Base-by-base conservation (phyloP, 35 echinoderm and acorn worm species). In the Diadema setosum region DNA sequence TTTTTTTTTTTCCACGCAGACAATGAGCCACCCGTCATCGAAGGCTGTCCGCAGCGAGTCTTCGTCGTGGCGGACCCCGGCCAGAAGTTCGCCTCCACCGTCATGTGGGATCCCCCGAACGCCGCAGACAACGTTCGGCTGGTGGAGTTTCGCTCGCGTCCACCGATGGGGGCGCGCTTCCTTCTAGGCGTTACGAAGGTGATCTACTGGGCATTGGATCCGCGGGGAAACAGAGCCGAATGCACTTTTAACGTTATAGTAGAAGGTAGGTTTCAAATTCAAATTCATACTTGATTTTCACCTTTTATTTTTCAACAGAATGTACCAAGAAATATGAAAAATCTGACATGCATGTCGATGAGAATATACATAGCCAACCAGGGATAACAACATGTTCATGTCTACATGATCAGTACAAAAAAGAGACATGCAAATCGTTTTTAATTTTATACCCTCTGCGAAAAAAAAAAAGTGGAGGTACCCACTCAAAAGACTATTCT, bases 171-270 rank as follows among this genome's bases (percentile, higher is more conserved):
- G 9, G 55, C 83, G 46, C 21, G 46, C 1, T 96, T 96, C 49
- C 15, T 81, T 1, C 48, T 97, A 30, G 90, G 94, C 2, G 75
- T 65, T 18, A 97, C 94, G 33, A 32, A 50, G 42, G 94, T 97
- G 43, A 86, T 52, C 67, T 97, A 97, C 46, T 81, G 55, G 18
- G 94, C 94, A 24, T 46, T 58, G n/a, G 94, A 97, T 42, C 74
- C 30, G 0, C 63, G 52, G 6, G 94, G 91, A 40, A 93, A 93
- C 39, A 59, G 64, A 80, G 90, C 42, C 1, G 8, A 82, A 27
- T 93, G 91, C 81, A 33, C 37, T 21, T 93, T 97, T 75, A 93
- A 85, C 36, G 83, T 97, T 17, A 86, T 84, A 18, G 81, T 96
- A 7, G 65, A 61, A 44, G 94, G 94, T 96, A 87, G 52, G 83